phyloP scores from a whole-genome alignment of 2,113 vertebrate species.

The Eclectus roratus region DNA sequence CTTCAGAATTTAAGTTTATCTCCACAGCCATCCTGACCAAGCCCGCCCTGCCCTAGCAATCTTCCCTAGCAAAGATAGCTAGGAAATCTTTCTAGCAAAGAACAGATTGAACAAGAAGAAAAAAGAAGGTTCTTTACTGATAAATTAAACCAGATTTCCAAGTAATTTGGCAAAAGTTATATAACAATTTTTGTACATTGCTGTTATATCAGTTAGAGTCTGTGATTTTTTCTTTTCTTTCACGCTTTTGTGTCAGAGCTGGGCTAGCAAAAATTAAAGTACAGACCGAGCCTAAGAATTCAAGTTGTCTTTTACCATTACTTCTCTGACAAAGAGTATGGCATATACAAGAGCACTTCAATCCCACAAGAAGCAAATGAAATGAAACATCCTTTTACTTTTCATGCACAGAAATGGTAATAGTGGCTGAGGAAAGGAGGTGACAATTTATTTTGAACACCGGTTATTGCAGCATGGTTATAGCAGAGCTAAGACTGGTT shows the following conservation, averaged over 20 bases:
- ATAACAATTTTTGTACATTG: not conserved
- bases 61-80: not conserved
- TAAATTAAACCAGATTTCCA: slow-evolving; percentile 15
- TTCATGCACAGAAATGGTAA: slow-evolving; percentile 10
- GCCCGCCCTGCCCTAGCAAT: rapidly evolving
- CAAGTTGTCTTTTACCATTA: not conserved
- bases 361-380: not conserved
- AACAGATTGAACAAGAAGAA: not conserved
- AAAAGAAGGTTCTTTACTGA: not conserved
- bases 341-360: not conserved
- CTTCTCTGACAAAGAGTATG: not conserved
- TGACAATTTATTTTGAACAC: slow-evolving; percentile 29
- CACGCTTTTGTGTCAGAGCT: not conserved
- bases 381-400: slow-evolving; percentile 43
- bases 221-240: not conserved
- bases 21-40: not conserved
- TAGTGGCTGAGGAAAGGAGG: slow-evolving; percentile 3
- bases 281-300: not conserved
- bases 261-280: slow-evolving; percentile 12
- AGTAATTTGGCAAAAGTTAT: not conserved
- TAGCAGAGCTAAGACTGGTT: not conserved
- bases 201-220: not conserved
- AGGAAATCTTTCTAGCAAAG: not conserved
- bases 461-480: not conserved
- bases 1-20: not conserved